These are phyloP conservation scores for Drosophila sp. DNA, from an alignment of 1,140 invertebrate species.

Conservation along the genomic window DNA sequence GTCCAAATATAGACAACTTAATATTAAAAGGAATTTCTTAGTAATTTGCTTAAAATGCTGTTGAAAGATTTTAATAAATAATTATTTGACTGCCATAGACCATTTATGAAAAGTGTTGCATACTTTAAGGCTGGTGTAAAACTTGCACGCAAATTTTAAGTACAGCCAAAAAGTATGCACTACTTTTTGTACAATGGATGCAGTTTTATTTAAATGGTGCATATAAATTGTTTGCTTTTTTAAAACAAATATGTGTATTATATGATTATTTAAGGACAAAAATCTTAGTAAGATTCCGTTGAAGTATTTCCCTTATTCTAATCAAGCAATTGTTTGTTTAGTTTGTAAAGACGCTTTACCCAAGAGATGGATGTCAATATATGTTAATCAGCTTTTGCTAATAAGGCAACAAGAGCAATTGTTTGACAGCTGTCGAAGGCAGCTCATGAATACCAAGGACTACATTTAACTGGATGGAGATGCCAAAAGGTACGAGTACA, in stretches of 20 bases:
- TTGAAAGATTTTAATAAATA: no score
- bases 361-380: slow-evolving; percentile 6
- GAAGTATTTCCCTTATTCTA: not conserved
- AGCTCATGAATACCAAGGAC: slow-evolving; percentile 29
- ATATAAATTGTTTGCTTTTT: no score
- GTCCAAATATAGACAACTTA: not conserved
- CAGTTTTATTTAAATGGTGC: no score
- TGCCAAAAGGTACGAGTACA: slow-evolving; percentile 6
- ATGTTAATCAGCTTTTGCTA: slow-evolving; percentile 30
- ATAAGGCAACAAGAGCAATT: slow-evolving; percentile 33
- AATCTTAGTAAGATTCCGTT: not conserved
- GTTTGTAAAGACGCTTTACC: not conserved
- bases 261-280: no score
- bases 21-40: not conserved
- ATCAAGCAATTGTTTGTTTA: not conserved
- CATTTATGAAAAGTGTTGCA: slow-evolving; percentile 12
- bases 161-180: slow-evolving; percentile 13
- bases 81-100: no score
- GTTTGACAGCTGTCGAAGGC: slow-evolving; percentile 40
- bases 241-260: no score
- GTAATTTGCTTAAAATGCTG: not conserved
- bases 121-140: not conserved
- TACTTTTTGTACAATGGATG: not conserved
- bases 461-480: slow-evolving; percentile 3
- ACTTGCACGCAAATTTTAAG: not conserved